Percentiles rank a stretch among this genome's conserved stretches.
Conservation (phyloP, 2,888 invertebrate genomes). For the Zygogramma bicolorata region DNA sequence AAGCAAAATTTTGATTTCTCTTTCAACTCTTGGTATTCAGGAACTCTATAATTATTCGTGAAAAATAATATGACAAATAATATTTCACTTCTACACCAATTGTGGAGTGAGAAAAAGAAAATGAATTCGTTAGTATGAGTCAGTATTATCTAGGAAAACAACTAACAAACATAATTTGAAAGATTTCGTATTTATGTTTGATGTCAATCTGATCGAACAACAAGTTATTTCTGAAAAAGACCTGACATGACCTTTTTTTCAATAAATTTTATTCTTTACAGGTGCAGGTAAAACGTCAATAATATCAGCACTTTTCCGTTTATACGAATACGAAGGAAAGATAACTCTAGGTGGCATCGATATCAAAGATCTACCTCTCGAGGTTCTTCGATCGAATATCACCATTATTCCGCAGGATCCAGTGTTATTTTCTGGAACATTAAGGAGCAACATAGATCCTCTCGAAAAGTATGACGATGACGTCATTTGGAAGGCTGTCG, state of each 20-base stretch:
- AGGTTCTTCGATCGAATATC: slow-evolving; percentile 71
- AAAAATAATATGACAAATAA: too few species aligned
- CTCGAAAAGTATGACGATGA: slow-evolving; percentile 45
- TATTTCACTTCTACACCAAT: too few species aligned
- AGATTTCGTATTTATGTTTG: too few species aligned
- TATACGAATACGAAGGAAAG: slow-evolving; percentile 68
- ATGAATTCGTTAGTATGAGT: too few species aligned
- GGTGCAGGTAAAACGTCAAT: slow-evolving; percentile 88
- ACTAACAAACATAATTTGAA: too few species aligned
- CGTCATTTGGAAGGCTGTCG: slow-evolving; percentile 52
- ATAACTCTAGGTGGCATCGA: slow-evolving; percentile 76
- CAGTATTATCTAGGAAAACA: too few species aligned
- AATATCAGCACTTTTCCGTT: slow-evolving; percentile 77
- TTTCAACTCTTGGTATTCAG: too few species aligned
- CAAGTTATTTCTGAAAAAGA: neutral
- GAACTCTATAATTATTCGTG: too few species aligned
- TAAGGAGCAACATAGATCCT: slow-evolving; percentile 65
- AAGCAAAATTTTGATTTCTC: too few species aligned
- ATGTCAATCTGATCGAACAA: too few species aligned
- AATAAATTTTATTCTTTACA: slow-evolving; percentile 16
- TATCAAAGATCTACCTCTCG: slow-evolving; percentile 65
- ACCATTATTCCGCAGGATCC: slow-evolving; percentile 91
- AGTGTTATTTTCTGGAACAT: slow-evolving; percentile 79
- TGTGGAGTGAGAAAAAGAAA: too few species aligned
- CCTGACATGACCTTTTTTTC: neutral